Base-by-base conservation (phyloP, 2,113 vertebrate species). In the Cynopterus brachyotis region DNA sequence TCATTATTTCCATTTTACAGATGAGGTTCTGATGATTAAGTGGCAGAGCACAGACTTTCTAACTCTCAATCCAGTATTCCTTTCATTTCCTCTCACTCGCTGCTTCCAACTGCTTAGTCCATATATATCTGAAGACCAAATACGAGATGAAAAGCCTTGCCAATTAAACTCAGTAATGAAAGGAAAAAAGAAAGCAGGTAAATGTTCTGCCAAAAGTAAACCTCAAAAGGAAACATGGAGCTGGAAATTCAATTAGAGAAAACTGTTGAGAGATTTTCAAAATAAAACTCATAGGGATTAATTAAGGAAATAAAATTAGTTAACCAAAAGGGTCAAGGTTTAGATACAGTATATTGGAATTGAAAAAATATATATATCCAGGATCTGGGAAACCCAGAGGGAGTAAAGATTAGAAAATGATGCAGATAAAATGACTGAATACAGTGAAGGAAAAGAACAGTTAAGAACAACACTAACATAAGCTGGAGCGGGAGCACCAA, bases 291-390 rank as follows among this genome's bases (percentile, higher is more conserved):
- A 57, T n/a, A 69, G 26, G 12, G n/a, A 76, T 94, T 84, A 87
- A 95, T 88, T 83, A 88, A 84, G 22, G 26, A 92, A 80, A 81
- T 83, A 47, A 95, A 90, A 88, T 87, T 37, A 47, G 32, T 73
- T 86, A 69, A 80, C 15, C 53, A 28, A 95, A 91, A 96, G 80
- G 37, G 19, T 42, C 70, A 75, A 73, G 6, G 50, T 91, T 94
- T 62, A 84, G n/a, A 88, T 84, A 9, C 37, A 96, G 70, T 32
- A 37, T 17, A 69, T 28, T 30, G 16, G 59, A 81, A 37, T 24
- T 81, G 37, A 15, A 32, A 32, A 66, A 66, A 37, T 62, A 90
- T 32, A 13, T 10, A 50, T 22, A 32, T 59, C 30, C 57, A 53
- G 59, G 26, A 55, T 81, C 13, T 60, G 37, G 62, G 19, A 82